These are phyloP conservation scores for Enteromius paludinosus DNA, from an alignment of 2,797 vertebrate genomes.

Conservation along the genomic window DNA sequence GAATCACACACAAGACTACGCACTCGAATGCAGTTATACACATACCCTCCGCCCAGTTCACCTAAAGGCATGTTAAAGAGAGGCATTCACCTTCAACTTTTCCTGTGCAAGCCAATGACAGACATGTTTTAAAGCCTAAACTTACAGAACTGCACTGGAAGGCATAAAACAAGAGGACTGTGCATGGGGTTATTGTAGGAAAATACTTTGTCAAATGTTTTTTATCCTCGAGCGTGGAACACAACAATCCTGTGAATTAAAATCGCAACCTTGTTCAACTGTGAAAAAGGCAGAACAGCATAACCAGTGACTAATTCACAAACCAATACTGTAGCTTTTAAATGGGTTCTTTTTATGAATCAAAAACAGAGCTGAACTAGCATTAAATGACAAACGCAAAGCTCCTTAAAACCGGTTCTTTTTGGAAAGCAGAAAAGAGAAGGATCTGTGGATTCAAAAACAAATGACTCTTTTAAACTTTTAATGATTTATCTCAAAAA, in stretches of 20 bases:
- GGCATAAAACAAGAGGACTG: constrained; percentile 13
- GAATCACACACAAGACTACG: background rate
- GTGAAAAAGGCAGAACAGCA: background rate
- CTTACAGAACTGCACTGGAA: constrained; percentile 11
- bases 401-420: background rate
- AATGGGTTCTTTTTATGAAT: background rate
- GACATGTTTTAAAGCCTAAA: constrained; percentile 20
- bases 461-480: background rate
- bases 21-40: background rate
- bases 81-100: constrained; percentile 44
- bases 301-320: background rate
- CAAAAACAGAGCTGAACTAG: background rate
- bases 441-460: background rate
- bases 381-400: constrained; percentile 7
- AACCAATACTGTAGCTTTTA: background rate
- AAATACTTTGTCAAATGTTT: constrained; percentile 18
- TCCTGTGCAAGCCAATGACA: constrained; percentile 39
- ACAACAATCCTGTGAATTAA: constrained; percentile 23
- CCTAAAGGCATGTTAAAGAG: constrained; percentile 41
- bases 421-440: background rate
- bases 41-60: constrained; percentile 15
- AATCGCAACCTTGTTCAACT: background rate
- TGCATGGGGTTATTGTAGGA: constrained; percentile 2
- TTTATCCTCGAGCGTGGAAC: constrained; percentile 18
- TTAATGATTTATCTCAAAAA: background rate